Evolutionary conservation across 2,888 invertebrate genomes (phyloP).

Genomic region (Nipponacmea schrenckii): DNA sequence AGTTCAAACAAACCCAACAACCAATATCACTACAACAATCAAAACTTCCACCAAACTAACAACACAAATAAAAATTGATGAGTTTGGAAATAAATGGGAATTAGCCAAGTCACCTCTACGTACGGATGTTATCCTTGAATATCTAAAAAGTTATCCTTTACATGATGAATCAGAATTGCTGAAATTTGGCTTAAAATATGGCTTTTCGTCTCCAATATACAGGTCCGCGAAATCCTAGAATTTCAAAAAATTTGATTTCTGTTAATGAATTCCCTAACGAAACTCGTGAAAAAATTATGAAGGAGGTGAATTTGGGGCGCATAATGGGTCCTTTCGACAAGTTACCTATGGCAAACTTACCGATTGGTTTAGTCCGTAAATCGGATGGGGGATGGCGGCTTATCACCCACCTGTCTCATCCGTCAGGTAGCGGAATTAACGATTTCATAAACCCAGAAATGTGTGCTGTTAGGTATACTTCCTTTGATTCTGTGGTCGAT

Average conservation of each 20-base stretch:
- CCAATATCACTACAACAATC: no score
- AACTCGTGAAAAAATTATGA: background rate
- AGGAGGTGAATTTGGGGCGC: background rate
- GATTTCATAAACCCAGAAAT: background rate
- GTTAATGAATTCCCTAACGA: background rate
- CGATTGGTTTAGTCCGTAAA: background rate
- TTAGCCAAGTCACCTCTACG: background rate
- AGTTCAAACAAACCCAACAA: no score
- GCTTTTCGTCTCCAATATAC: background rate
- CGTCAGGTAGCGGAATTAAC: background rate
- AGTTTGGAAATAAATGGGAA: background rate
- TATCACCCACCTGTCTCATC: background rate
- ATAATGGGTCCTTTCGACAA: background rate
- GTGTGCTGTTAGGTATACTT: background rate
- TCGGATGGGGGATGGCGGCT: background rate
- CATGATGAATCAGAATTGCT: background rate
- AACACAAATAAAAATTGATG: background rate
- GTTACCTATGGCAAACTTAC: background rate
- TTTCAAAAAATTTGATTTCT: conserved; percentile 8
- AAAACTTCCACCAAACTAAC: background rate
- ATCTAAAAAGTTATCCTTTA: background rate
- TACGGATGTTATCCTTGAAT: background rate
- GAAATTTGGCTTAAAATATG: background rate
- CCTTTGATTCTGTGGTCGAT: background rate
- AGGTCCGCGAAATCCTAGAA: background rate